These are phyloP conservation scores for Isoperla grammatica DNA, from an alignment of 2,888 invertebrate species.

Conservation along the genomic window DNA sequence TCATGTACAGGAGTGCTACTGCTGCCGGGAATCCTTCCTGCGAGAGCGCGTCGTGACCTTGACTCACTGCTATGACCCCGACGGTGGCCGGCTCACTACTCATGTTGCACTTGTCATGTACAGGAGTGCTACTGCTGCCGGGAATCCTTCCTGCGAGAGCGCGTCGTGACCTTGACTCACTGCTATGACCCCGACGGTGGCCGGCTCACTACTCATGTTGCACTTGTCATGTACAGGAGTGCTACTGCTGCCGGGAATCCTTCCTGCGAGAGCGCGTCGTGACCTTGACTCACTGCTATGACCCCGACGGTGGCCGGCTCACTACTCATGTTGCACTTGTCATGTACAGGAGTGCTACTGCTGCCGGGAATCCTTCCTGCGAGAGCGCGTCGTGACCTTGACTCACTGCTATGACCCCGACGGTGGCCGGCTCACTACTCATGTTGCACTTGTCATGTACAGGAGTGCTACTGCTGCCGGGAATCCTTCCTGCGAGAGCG, in stretches of 20 bases:
- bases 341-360: conserved; percentile 86
- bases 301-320: too few relatives aligned
- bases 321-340: too few relatives aligned
- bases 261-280: too few relatives aligned
- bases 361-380: conserved; percentile 80
- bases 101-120: too few relatives aligned
- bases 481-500: conserved; percentile 81
- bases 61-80: conserved; percentile 82
- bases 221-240: too few relatives aligned
- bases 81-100: conserved; percentile 68
- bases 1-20: conserved; percentile 74
- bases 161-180: too few relatives aligned
- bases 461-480: conserved; percentile 91
- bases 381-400: conserved; percentile 71
- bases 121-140: too few relatives aligned
- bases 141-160: too few relatives aligned
- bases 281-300: too few relatives aligned
- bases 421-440: conserved; percentile 66
- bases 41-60: conserved; percentile 73
- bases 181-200: too few relatives aligned
- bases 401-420: conserved; percentile 91
- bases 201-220: too few relatives aligned
- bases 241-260: too few relatives aligned
- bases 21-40: conserved; percentile 82
- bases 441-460: conserved; percentile 35